Evolutionary conservation across 2,113 vertebrate species (phyloP).

Genomic region (Nanorana parkeri): DNA sequence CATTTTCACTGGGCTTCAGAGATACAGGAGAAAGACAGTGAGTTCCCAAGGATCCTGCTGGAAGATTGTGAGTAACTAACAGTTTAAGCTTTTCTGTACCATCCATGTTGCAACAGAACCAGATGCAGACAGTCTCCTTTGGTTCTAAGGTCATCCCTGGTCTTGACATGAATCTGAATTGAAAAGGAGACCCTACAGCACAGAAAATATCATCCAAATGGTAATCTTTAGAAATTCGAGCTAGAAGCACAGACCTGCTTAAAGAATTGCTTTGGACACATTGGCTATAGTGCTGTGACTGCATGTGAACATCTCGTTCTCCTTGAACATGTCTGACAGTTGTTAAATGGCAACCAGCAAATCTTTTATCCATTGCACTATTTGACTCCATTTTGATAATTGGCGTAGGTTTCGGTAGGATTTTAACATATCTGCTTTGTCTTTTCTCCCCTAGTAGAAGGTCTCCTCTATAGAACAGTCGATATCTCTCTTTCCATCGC

Average conservation of each 20-base stretch:
- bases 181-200: conserved; percentile 38
- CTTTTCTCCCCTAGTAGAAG: conserved; percentile 35
- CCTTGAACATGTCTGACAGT: background rate
- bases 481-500: conserved; percentile 55
- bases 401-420: conserved; percentile 11
- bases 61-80: conserved; percentile 47
- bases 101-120: conserved; percentile 54
- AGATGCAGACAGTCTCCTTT: conserved; percentile 37
- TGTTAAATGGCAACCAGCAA: background rate
- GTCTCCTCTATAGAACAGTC: conserved; percentile 47
- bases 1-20: conserved; percentile 41
- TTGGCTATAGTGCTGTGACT: background rate
- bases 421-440: conserved; percentile 22
- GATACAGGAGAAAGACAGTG: conserved; percentile 39
- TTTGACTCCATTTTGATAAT: conserved; percentile 18
- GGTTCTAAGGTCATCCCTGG: background rate
- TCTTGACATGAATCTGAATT: conserved; percentile 29
- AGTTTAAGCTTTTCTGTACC: conserved; percentile 47
- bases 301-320: background rate
- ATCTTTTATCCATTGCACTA: background rate
- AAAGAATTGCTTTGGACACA: background rate
- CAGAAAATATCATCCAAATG: conserved; percentile 48
- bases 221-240: conserved; percentile 44
- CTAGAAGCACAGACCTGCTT: conserved; percentile 18
- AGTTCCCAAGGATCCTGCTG: conserved; percentile 13